Evolutionary conservation across 2,797 vertebrate species (phyloP), one percentile per base, ranked within the genome.

Genomic region (Echeneis naucrates): DNA sequence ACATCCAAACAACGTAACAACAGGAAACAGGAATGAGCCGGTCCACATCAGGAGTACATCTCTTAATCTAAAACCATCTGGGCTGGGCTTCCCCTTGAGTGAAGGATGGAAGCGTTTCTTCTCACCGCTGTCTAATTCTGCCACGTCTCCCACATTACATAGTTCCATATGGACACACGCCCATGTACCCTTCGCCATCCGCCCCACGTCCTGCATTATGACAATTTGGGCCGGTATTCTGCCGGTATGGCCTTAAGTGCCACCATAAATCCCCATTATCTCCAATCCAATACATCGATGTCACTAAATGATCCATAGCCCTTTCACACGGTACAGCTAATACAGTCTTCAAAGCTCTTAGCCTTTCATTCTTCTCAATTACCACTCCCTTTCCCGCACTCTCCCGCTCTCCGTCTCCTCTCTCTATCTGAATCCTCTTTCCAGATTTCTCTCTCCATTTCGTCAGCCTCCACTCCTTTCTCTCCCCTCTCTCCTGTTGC

Each of bases 291-390:
- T 88, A 83, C 88, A 77, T 89, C 81, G 88, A 88, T 90, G 91
- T 90, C 92, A 92, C 84, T 88, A 91, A 92, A 89, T 92, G 92
- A 92, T 93, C 92, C 91, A 92, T 82, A 64, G 89, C 83, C 70
- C 85, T 83, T 81, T 88, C 92, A 87, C 85, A 79, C 81, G 86
- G 89, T 87, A 90, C 91, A 88, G 88, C 90, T 90, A 91, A 93
- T 85, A 92, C 87, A 92, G 87, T 91, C 92, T 72, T 93, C 91
- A 92, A 88, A 91, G 90, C 90, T 89, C 83, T 91, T 80, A 91
- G 89, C 86, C 86, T 83, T 87, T 87, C 89, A 92, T 91, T 90
- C 90, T 90, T 91, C 90, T 90, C 89, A 86, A 89, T 92, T 90
- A 89, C 85, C 82, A 79, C 86, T 85, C 87, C 85, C 73, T 77